phyloP scores from a whole-genome alignment of 2,113 vertebrate genomes.

The Anguilla rostrata region DNA sequence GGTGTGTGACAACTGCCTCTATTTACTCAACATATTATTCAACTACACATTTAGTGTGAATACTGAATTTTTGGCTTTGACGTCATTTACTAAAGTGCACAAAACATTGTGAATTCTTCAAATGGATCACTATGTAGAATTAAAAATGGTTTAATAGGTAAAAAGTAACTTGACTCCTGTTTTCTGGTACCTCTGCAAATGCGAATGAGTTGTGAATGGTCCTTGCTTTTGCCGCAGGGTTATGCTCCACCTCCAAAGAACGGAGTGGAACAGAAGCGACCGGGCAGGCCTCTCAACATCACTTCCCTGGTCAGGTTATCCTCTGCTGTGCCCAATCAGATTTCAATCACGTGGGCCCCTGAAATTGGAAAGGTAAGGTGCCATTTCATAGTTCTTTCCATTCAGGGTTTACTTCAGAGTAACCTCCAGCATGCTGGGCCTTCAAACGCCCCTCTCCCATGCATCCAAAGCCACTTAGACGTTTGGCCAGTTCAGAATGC shows the following conservation, averaged over 20 bases:
- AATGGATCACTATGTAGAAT: neutral
- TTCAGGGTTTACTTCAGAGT: too few relatives aligned
- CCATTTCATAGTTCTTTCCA: neutral
- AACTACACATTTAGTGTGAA: too few relatives aligned
- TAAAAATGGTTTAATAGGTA: neutral
- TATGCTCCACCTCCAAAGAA: constrained; percentile 90
- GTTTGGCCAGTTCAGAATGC: neutral
- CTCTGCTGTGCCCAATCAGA: constrained; percentile 95
- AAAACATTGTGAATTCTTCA: neutral
- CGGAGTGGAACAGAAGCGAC: constrained; percentile 93
- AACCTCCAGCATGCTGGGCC: too few relatives aligned
- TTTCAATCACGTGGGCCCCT: constrained; percentile 93
- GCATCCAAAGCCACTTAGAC: too few relatives aligned
- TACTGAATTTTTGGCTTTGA: too few relatives aligned
- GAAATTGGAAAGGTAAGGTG: constrained; percentile 93
- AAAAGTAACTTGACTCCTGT: neutral
- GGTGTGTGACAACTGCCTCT: constrained; percentile 69
- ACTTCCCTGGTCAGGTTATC: constrained; percentile 89
- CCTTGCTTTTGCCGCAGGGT: constrained; percentile 66
- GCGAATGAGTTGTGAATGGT: neutral
- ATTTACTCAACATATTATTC: neutral
- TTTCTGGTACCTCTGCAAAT: neutral
- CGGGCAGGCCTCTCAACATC: constrained; percentile 90
- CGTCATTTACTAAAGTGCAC: neutral
- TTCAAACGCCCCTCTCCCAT: too few relatives aligned